Base-by-base conservation (phyloP, 2,888 invertebrate genomes). In the Listrodromus nycthemerus region DNA sequence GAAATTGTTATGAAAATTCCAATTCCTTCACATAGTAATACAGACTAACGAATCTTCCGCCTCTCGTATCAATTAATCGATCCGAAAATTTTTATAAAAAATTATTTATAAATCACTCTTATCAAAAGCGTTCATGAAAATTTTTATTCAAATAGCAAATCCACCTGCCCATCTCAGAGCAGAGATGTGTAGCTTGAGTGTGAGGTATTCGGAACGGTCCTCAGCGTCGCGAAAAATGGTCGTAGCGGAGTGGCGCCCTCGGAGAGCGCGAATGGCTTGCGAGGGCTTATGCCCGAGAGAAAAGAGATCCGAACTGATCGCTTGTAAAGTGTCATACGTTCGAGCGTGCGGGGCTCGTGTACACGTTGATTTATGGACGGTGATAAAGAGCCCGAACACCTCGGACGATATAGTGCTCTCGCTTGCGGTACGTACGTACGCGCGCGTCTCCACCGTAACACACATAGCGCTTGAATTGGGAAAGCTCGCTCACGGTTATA, bases 281-380 rank as follows among this genome's bases (percentile, higher is more conserved):
- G 65, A 45, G 65, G 45, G 55, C 63, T 21, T 50, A 37, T n/a
- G 50, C 75, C 41, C 41, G 41, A 41, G 50, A 65, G 70, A 70
- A 75, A 67, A 45, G 52, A 83, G 82, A 86, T 86, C 82, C 80
- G 85, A 82, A 84, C 82, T 85, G 85, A 86, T 86, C 85, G 84
- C 86, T 86, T 84, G 86, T 84, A 80, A 85, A 83, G 81, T 85
- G 85, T 86, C 86, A 85, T 82, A 85, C 82, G 85, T 81, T 85
- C 80, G 85, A 79, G 69, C 74, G 71, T 70, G 73, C 76, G 76
- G 80, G 76, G 75, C 78, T 70, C 80, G 78, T 75, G 75, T 81
- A 75, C 82, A 70, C 85, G 77, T 86, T 85, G 80, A 83, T 86
- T 86, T 86, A 85, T 86, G 76, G 76, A 75, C 82, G 75, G 82